Conservation (phyloP, 2,888 invertebrate species). For the Megalurothrips usitatus region DNA sequence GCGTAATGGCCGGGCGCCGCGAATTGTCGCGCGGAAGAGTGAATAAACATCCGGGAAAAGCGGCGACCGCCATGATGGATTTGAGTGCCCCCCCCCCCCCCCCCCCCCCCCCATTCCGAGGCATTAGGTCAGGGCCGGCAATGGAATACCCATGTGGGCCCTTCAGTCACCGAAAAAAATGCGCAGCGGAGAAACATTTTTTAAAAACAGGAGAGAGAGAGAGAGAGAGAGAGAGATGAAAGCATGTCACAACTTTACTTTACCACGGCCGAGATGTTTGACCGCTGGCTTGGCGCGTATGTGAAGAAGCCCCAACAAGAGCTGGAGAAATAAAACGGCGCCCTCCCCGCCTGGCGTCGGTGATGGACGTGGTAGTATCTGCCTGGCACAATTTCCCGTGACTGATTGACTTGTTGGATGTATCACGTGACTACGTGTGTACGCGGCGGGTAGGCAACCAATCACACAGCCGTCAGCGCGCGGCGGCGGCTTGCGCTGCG, state of each 20-base stretch:
- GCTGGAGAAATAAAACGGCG: too few species aligned
- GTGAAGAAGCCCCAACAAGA: too few species aligned
- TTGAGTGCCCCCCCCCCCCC: neutral
- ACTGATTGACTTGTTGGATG: slow-evolving; percentile 19
- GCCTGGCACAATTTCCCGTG: neutral
- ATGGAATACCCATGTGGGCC: slow-evolving; percentile 16
- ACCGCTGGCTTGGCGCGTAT: too few species aligned
- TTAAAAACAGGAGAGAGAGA: too few species aligned
- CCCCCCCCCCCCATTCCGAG: neutral
- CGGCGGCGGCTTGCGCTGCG: too few species aligned
- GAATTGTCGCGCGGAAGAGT: neutral
- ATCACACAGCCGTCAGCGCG: slow-evolving; percentile 18
- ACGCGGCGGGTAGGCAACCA: neutral
- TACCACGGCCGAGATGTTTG: too few species aligned
- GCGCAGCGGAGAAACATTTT: neutral
- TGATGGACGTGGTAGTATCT: neutral
- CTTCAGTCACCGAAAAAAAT: neutral
- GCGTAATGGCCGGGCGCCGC: neutral
- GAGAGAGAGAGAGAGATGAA: too few species aligned
- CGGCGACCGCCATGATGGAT: neutral
- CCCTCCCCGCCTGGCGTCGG: neutral
- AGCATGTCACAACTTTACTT: too few species aligned
- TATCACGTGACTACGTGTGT: neutral
- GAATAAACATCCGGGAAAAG: neutral
- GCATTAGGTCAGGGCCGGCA: neutral